Conservation (phyloP, 1,140 invertebrate species). For the Ceratoteleas bidentatus region DNA sequence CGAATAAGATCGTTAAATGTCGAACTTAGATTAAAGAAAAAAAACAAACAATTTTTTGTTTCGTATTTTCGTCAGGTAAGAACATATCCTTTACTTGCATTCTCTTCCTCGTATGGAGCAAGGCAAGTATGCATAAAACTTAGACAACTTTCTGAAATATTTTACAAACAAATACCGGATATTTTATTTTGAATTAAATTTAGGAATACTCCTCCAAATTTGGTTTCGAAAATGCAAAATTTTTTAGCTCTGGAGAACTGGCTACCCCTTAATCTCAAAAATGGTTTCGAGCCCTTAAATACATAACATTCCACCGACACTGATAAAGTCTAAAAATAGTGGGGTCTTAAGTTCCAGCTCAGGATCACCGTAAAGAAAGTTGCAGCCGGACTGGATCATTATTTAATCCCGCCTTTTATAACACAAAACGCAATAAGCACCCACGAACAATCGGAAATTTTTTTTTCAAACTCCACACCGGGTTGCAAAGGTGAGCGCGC, state of each 20-base stretch:
- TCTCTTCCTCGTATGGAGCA: neutral
- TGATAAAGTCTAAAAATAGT: conserved; percentile 17
- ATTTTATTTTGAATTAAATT: too few species aligned
- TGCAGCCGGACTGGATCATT: neutral
- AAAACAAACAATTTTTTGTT: neutral
- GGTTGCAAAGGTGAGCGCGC: neutral
- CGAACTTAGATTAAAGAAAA: neutral
- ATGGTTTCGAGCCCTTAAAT: conserved; percentile 3
- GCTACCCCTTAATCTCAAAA: conserved; percentile 12
- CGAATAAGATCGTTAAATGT: conserved; percentile 19
- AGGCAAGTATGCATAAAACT: too few species aligned
- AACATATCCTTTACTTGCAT: neutral
- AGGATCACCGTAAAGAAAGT: conserved; percentile 17
- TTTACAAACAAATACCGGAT: too few species aligned
- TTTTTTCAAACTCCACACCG: neutral
- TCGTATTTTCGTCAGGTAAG: neutral
- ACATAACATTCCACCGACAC: neutral
- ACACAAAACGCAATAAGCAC: neutral
- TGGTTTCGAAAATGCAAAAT: too few species aligned
- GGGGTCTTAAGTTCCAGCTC: conserved; percentile 2
- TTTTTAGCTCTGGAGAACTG: too few species aligned
- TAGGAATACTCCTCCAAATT: too few species aligned
- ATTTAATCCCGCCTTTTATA: neutral
- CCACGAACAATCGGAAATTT: neutral
- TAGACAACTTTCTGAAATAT: too few species aligned